These are phyloP conservation scores for Petrocephalus sullivani DNA, from an alignment of 2,797 vertebrate species.

Conservation along the genomic window DNA sequence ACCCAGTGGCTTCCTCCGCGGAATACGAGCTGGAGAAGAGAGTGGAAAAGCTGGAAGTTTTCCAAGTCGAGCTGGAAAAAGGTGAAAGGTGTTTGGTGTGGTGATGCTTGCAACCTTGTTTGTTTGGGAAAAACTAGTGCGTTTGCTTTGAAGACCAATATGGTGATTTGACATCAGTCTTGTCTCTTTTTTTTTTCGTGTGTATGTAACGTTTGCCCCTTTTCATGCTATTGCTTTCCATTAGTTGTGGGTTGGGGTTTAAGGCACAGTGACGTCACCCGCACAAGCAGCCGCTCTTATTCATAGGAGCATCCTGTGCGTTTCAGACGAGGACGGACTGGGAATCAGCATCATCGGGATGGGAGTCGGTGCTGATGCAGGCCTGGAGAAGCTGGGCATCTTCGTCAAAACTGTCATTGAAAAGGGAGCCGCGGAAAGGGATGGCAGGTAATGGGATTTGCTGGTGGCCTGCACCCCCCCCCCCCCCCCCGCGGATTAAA, in stretches of 20 bases:
- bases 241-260: not conserved
- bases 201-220: not conserved
- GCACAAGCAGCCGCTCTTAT: not conserved
- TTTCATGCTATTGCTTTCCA: not conserved
- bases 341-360: slow-evolving; percentile 98
- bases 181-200: not conserved
- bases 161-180: not conserved
- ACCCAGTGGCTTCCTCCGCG: slow-evolving; percentile 93
- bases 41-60: slow-evolving; percentile 95
- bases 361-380: slow-evolving; percentile 95
- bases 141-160: not conserved
- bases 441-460: slow-evolving; percentile 74
- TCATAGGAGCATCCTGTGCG: not conserved
- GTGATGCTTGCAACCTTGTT: not conserved
- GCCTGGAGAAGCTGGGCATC: slow-evolving; percentile 95
- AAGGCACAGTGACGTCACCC: not conserved
- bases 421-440: slow-evolving; percentile 87
- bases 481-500: slow-evolving; percentile 4
- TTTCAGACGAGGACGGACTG: slow-evolving; percentile 89
- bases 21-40: slow-evolving; percentile 98
- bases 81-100: slow-evolving; percentile 45
- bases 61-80: slow-evolving; percentile 95
- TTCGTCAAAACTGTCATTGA: slow-evolving; percentile 98
- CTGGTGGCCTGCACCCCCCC: not conserved
- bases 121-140: not conserved